phyloP scores from a whole-genome alignment of 2,797 vertebrate genomes.

The Semotilus atromaculatus region DNA sequence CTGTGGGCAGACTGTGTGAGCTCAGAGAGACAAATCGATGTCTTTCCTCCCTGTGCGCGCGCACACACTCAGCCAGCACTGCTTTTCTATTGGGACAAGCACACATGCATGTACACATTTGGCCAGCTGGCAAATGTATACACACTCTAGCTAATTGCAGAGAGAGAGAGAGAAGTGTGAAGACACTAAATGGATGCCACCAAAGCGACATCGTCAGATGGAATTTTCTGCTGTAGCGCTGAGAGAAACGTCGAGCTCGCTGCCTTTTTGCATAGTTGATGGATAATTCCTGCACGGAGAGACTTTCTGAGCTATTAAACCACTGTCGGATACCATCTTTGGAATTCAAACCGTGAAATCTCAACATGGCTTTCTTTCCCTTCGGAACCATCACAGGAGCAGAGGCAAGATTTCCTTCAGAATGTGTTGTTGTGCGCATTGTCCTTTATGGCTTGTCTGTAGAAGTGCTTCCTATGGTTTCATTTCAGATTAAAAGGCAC shows the following conservation, averaged over 20 bases:
- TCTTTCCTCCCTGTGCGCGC: conserved; percentile 30
- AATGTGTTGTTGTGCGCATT: conserved; percentile 35
- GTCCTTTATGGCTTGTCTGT: conserved; percentile 46
- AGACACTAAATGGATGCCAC: conserved; percentile 57
- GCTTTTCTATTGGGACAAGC: conserved; percentile 59
- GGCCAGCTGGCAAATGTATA: conserved; percentile 60
- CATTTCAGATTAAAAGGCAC: conserved; percentile 44
- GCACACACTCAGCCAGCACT: conserved; percentile 50
- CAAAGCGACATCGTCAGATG: conserved; percentile 55
- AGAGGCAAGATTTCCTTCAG: conserved; percentile 60
- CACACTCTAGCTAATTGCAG: conserved; percentile 60
- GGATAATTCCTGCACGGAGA: conserved; percentile 41
- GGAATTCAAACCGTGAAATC: conserved; percentile 44
- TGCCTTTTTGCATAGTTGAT: conserved; percentile 45
- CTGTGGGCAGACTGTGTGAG: conserved; percentile 59
- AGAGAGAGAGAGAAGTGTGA: conserved; percentile 59
- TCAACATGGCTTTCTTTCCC: conserved; percentile 63
- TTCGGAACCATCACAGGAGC: conserved; percentile 61
- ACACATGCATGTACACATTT: conserved; percentile 55
- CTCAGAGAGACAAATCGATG: conserved; percentile 57
- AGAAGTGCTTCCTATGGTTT: conserved; percentile 37
- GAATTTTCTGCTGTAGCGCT: conserved; percentile 39
- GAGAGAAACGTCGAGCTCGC: conserved; percentile 45
- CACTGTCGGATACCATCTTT: conserved; percentile 47
- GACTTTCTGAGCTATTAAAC: conserved; percentile 37